Evolutionary conservation across 2,113 vertebrate species (phyloP).

Genomic region (Sclerurus mexicanus): DNA sequence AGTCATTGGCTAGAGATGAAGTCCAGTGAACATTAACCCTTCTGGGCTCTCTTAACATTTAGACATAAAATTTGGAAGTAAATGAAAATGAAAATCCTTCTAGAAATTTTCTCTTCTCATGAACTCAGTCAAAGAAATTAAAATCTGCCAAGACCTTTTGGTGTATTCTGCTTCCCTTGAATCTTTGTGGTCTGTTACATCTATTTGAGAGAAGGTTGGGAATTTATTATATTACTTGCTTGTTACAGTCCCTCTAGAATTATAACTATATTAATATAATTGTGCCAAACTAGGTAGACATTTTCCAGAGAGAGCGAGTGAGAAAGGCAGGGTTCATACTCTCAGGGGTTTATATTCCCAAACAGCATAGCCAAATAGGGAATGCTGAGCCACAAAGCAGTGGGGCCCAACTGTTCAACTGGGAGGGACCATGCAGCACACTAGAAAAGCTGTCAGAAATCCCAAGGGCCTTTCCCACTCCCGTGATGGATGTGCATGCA

Average conservation of each 20-base stretch:
- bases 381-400: neutral
- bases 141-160: neutral
- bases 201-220: neutral
- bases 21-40: constrained; percentile 39
- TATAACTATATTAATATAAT: neutral
- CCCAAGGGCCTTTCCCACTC: neutral
- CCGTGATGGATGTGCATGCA: neutral
- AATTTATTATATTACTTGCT: neutral
- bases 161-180: neutral
- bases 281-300: neutral
- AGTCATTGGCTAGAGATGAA: neutral
- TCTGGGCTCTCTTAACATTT: constrained; percentile 1
- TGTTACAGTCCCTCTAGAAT: neutral
- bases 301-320: neutral
- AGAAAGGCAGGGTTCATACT: neutral
- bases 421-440: neutral
- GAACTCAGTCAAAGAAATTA: neutral
- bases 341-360: neutral
- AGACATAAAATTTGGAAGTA: neutral
- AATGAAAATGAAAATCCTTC: constrained; percentile 16
- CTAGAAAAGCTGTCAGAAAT: neutral
- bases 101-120: neutral
- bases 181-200: neutral
- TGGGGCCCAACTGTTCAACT: rapidly evolving
- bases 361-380: neutral